Evolutionary conservation across 2,888 invertebrate genomes (phyloP), one percentile per base, ranked within the genome.

Genomic region (Gryllus longicercus): DNA sequence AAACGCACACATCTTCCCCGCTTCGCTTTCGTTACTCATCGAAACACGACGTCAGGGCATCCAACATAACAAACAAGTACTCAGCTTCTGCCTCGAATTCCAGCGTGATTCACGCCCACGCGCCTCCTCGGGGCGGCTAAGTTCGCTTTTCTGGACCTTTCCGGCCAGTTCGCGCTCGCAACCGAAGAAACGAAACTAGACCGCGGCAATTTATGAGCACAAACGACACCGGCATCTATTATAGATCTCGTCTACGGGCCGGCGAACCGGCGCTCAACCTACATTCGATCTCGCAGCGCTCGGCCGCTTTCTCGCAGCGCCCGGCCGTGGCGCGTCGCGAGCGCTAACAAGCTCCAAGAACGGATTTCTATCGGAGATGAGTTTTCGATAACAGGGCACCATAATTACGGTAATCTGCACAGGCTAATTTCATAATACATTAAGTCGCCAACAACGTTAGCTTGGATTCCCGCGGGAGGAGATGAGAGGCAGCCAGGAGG

Each of bases 281-380:
- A 63, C 63, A 11, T 16, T 11, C 5, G 63, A 3, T n/a, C 63
- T 1, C 3, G 63, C 63, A 51, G 51, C 51, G 16, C 21, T 21
- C 21, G 21, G 25, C 63, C 63, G n/a, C 63, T 63, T 63, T 63
- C 63, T 18, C 63, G 63, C 16, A 63, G 63, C 63, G 63, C 14
- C 12, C 63, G n/a, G 63, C 63, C n/a, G 14, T 8, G 63, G 12
- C 5, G 12, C 63, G 63, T 63, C n/a, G 16, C 10, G 63, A 4
- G 63, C 63, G n/a, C 16, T 63, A 63, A 63, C 63, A 63, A 11
- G 63, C 63, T 63, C 63, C 63, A 63, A 63, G 63, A 63, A 63
- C 63, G 63, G 63, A 63, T 63, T 63, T 63, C 63, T 63, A 63
- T 63, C 63, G 63, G 63, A 63, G 63, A 63, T 63, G 63, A 63